Conservation (phyloP, 35 echinoderm and acorn worm genomes). For the Nesometra sesokonis region DNA sequence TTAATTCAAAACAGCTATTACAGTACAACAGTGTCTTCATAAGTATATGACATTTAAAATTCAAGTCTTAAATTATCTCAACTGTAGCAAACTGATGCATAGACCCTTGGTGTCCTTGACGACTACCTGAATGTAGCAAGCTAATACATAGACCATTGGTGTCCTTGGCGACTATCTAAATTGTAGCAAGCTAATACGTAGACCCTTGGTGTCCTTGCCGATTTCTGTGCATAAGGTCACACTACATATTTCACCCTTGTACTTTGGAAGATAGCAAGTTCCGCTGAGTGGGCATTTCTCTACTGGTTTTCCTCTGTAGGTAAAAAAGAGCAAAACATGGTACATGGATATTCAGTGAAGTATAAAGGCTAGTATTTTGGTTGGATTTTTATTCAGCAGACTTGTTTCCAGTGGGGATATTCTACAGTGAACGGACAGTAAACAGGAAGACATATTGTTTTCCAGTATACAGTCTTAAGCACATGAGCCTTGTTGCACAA, state of each 20-base stretch:
- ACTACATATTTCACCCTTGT: slow-evolving; percentile 77
- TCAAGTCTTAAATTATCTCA: no score
- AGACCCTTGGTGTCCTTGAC: slow-evolving; percentile 81
- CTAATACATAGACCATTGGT: slow-evolving; percentile 81
- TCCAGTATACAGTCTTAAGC: no score
- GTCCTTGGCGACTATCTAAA: slow-evolving; percentile 76
- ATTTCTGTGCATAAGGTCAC: slow-evolving; percentile 87
- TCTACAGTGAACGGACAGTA: not conserved
- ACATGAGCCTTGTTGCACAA: no score
- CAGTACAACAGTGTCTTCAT: no score
- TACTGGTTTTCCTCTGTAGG: slow-evolving; percentile 85
- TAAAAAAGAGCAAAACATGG: not conserved
- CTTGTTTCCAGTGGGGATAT: not conserved
- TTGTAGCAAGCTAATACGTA: slow-evolving; percentile 75
- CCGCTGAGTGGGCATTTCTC: slow-evolving; percentile 96
- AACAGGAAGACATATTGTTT: no score
- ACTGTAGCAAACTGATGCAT: slow-evolving; percentile 75
- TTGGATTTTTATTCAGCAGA: not conserved
- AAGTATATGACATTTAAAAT: no score
- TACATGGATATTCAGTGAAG: not conserved
- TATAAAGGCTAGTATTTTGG: not conserved
- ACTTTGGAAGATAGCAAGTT: slow-evolving; percentile 83
- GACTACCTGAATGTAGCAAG: slow-evolving; percentile 69
- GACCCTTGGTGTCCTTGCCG: slow-evolving; percentile 74
- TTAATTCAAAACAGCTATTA: no score